These are phyloP conservation scores for Cheumatopsyche charites DNA, from an alignment of 1,140 invertebrate species.

Conservation along the genomic window DNA sequence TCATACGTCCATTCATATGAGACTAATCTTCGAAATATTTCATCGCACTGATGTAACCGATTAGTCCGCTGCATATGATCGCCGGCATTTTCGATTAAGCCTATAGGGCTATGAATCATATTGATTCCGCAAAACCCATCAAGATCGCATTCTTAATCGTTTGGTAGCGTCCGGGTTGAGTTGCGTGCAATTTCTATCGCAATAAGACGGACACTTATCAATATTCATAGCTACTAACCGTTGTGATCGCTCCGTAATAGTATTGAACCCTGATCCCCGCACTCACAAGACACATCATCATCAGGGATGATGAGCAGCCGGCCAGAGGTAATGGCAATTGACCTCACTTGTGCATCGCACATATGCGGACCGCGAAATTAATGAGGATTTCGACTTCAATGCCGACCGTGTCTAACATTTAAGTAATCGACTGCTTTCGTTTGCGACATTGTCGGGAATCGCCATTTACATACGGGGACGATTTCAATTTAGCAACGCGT, in stretches of 20 bases:
- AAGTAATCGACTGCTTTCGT: not conserved
- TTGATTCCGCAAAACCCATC: not conserved
- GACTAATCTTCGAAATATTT: not conserved
- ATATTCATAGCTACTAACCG: slow-evolving; percentile 41
- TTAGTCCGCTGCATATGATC: not conserved
- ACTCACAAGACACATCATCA: slow-evolving; percentile 34
- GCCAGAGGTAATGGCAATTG: slow-evolving; percentile 36
- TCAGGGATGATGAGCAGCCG: slow-evolving; percentile 35
- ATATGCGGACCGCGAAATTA: slow-evolving; percentile 29
- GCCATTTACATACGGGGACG: not conserved
- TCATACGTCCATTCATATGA: not conserved
- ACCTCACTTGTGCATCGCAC: slow-evolving; percentile 29
- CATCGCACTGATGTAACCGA: not conserved
- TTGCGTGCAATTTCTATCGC: not conserved
- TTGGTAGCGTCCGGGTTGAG: slow-evolving; percentile 3
- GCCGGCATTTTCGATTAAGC: not conserved
- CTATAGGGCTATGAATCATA: not conserved
- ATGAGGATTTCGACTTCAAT: slow-evolving; percentile 37
- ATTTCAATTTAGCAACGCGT: slow-evolving; percentile 18
- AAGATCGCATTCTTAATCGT: not conserved
- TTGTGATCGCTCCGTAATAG: slow-evolving; percentile 40
- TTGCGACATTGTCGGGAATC: too few species aligned
- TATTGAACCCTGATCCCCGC: slow-evolving; percentile 39
- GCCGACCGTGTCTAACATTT: not conserved
- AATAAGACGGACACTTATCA: slow-evolving; percentile 35